Conservation (phyloP, 2,797 vertebrate genomes). For the Distichodus sexfasciatus region DNA sequence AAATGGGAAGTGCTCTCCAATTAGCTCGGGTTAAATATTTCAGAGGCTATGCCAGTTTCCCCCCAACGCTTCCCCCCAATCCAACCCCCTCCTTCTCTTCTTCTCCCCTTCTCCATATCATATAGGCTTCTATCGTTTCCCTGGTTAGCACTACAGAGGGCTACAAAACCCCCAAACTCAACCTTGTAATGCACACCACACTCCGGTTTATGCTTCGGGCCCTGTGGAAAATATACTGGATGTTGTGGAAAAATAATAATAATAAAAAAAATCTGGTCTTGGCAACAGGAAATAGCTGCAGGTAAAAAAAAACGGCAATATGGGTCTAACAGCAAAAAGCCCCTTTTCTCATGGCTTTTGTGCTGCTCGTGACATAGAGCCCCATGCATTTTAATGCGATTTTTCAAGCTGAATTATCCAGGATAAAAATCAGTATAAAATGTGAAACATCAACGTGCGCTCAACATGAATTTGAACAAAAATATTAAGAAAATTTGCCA, state of each 20-base stretch:
- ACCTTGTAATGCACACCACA: slow-evolving; percentile 30
- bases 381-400: not conserved
- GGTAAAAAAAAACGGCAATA: not conserved
- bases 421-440: not conserved
- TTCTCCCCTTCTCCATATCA: slow-evolving; percentile 22
- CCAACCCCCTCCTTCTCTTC: too few species aligned
- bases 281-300: slow-evolving; percentile 18
- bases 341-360: not conserved
- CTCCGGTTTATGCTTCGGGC: slow-evolving; percentile 23
- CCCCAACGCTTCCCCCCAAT: too few species aligned
- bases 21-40: slow-evolving; percentile 66
- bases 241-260: slow-evolving; percentile 11
- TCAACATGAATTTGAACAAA: not conserved
- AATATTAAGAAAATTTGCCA: not conserved
- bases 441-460: too few species aligned
- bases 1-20: slow-evolving; percentile 64
- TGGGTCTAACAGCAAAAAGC: not conserved
- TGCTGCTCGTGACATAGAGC: not conserved
- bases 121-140: slow-evolving; percentile 40
- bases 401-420: not conserved
- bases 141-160: slow-evolving; percentile 43
- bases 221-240: slow-evolving; percentile 11
- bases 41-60: slow-evolving; percentile 48
- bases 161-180: slow-evolving; percentile 33
- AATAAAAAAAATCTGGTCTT: slow-evolving; percentile 14